Percentiles rank a stretch among this genome's conserved stretches.
phyloP scores from a whole-genome alignment of 1,140 invertebrate genomes.

The Maconellicoccus hirsutus region DNA sequence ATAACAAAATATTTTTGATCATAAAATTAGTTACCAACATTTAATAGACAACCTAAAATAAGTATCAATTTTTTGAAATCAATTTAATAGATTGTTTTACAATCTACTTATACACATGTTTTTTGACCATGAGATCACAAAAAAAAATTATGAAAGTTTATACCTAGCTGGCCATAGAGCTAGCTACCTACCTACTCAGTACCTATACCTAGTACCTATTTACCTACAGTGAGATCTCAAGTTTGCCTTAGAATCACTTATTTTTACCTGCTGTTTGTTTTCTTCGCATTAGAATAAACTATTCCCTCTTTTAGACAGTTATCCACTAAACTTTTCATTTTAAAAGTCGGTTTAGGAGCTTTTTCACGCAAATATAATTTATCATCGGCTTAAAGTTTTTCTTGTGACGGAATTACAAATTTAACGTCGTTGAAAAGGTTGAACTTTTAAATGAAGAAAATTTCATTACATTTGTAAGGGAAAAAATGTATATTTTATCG shows the following conservation, averaged over 20 bases:
- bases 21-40: too few relatives aligned
- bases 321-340: constrained; percentile 1
- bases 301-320: not conserved
- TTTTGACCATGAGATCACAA: too few relatives aligned
- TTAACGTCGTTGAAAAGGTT: not conserved
- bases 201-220: too few relatives aligned
- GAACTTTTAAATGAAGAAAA: constrained; percentile 3
- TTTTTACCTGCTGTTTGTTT: constrained; percentile 5
- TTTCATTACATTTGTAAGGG: not conserved
- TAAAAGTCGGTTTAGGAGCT: constrained; percentile 8
- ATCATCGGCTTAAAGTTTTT: not conserved
- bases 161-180: too few relatives aligned
- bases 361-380: constrained; percentile 10
- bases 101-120: too few relatives aligned
- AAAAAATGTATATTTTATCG: constrained; percentile 1
- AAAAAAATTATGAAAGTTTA: too few relatives aligned
- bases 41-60: too few relatives aligned
- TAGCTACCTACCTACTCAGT: too few relatives aligned
- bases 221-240: not conserved
- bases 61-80: too few relatives aligned
- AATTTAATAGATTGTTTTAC: too few relatives aligned
- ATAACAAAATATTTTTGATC: too few relatives aligned
- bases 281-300: not conserved
- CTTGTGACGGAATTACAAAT: constrained; percentile 8
- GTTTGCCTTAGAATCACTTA: not conserved